phyloP scores from a whole-genome alignment of 2,797 vertebrate genomes.

The Telmatherina bonti region DNA sequence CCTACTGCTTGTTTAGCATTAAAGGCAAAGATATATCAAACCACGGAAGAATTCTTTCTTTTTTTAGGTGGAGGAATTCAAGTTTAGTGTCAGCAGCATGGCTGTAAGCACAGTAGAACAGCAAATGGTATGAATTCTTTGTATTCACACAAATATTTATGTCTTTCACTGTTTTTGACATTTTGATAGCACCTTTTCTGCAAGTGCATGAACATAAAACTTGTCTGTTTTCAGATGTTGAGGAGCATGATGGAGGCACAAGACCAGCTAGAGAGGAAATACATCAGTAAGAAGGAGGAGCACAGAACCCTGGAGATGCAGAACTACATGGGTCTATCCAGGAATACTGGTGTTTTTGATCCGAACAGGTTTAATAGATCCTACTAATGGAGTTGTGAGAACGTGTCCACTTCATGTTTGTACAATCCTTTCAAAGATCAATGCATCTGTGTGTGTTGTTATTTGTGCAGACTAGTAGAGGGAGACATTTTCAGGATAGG shows the following conservation, averaged over 20 bases:
- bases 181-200: background rate
- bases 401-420: background rate
- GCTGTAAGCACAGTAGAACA: conserved; percentile 78
- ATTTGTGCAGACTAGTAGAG: conserved; percentile 84
- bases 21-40: background rate
- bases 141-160: background rate
- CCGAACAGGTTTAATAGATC: conserved; percentile 75
- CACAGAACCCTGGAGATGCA: conserved; percentile 87
- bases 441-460: conserved; percentile 15
- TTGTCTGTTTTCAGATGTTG: conserved; percentile 79
- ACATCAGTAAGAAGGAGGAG: conserved; percentile 87
- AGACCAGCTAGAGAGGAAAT: conserved; percentile 87
- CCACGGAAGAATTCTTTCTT: conserved; percentile 28
- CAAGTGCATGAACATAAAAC: background rate
- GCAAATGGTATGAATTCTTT: conserved; percentile 81
- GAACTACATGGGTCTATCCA: conserved; percentile 79
- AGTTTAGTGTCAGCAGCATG: conserved; percentile 73
- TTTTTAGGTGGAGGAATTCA: conserved; percentile 89
- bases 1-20: background rate
- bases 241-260: conserved; percentile 87
- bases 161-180: background rate
- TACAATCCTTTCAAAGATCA: background rate
- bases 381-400: background rate
- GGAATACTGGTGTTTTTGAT: conserved; percentile 85
- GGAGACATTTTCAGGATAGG: conserved; percentile 90